Evolutionary conservation across 1,140 invertebrate genomes (phyloP).

Genomic region (Hermatobates lingyangjiaoensis): DNA sequence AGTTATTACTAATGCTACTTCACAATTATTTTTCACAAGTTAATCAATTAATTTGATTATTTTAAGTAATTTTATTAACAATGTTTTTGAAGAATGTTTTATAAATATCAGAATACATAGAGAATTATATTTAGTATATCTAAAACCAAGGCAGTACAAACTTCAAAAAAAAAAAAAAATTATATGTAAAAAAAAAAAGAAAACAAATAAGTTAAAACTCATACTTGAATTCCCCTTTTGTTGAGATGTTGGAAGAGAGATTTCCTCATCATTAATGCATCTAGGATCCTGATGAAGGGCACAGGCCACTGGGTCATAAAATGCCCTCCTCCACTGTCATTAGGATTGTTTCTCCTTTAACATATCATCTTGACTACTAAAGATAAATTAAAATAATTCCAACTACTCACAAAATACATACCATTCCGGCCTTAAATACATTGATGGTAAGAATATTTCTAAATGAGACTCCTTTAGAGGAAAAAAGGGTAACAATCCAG

Average conservation of each 20-base stretch:
- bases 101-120: too few relatives aligned
- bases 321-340: conserved; percentile 4
- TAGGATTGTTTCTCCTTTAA: background rate
- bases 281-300: conserved; percentile 26
- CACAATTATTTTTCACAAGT: too few relatives aligned
- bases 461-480: conserved; percentile 47
- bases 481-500: conserved; percentile 49
- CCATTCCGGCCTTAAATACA: conserved; percentile 26
- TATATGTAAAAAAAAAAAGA: too few relatives aligned
- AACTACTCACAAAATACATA: background rate
- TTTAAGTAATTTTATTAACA: too few relatives aligned
- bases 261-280: conserved; percentile 39
- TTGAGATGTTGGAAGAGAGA: conserved; percentile 42
- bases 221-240: conserved; percentile 49
- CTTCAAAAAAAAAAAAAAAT: too few relatives aligned
- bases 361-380: conserved; percentile 19
- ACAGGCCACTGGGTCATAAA: conserved; percentile 11
- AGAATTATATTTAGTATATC: too few relatives aligned
- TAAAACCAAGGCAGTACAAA: too few relatives aligned
- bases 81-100: too few relatives aligned
- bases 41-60: too few relatives aligned
- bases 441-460: conserved; percentile 45
- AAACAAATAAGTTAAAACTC: too few relatives aligned
- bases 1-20: too few relatives aligned
- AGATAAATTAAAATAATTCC: background rate